Percentiles rank a stretch among this genome's conserved stretches.
Evolutionary conservation across 2,113 vertebrate species (phyloP).

Genomic region (Pelodiscus sinensis): DNA sequence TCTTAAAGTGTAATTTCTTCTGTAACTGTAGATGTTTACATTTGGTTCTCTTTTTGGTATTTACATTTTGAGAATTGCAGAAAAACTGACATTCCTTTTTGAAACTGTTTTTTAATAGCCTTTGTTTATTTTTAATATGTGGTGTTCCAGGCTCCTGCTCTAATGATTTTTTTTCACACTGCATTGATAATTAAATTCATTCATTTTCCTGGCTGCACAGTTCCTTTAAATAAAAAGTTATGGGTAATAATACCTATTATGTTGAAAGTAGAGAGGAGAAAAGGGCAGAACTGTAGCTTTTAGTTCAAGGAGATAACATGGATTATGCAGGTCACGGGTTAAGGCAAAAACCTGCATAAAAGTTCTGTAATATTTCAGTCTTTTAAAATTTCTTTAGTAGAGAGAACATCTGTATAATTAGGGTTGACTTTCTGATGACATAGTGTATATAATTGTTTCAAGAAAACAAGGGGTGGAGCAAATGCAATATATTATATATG

Average conservation of each 20-base stretch:
- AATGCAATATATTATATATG: not conserved
- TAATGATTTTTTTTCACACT: slow-evolving; percentile 88
- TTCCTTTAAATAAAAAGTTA: slow-evolving; percentile 87
- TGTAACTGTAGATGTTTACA: slow-evolving; percentile 70
- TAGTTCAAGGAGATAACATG: slow-evolving; percentile 25
- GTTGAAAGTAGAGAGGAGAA: slow-evolving; percentile 78
- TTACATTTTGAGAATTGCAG: slow-evolving; percentile 77
- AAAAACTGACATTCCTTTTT: slow-evolving; percentile 68
- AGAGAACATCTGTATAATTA: not conserved
- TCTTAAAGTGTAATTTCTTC: slow-evolving; percentile 78
- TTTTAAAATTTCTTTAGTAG: not conserved
- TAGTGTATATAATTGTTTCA: not conserved
- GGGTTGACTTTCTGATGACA: not conserved
- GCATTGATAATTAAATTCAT: slow-evolving; percentile 91
- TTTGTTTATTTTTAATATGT: slow-evolving; percentile 86
- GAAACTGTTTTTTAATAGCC: slow-evolving; percentile 83
- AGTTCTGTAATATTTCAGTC: not conserved
- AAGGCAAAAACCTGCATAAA: slow-evolving; percentile 13
- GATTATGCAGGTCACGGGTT: slow-evolving; percentile 33
- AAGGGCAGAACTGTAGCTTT: slow-evolving; percentile 73
- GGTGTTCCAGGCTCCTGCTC: slow-evolving; percentile 82
- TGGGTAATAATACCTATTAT: slow-evolving; percentile 83
- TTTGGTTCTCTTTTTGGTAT: slow-evolving; percentile 62
- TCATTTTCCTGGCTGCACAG: slow-evolving; percentile 85
- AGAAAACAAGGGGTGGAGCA: not conserved